Percentiles rank a stretch among this genome's conserved stretches.
Evolutionary conservation across 1,140 invertebrate species (phyloP).

Genomic region (Anastatus disparis): DNA sequence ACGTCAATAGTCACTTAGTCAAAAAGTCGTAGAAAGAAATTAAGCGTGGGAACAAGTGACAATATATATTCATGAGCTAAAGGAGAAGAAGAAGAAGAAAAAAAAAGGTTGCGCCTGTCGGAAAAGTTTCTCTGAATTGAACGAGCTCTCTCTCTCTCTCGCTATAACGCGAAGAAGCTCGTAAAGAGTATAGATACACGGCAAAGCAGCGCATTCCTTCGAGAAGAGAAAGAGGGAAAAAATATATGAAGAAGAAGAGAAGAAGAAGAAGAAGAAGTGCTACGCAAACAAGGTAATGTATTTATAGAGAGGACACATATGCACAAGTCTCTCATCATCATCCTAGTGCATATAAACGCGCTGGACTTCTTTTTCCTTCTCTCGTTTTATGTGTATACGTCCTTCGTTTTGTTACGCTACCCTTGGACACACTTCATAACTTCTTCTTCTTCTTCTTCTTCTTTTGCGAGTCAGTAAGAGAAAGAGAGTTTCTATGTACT

Average conservation of each 20-base stretch:
- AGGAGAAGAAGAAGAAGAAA: neutral
- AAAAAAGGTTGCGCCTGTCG: constrained; percentile 12
- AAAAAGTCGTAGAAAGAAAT: no score
- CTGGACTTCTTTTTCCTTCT: neutral
- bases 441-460: no score
- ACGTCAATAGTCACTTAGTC: no score
- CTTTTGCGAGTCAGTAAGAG: no score
- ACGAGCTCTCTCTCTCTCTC: neutral
- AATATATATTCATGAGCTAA: no score
- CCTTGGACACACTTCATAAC: no score
- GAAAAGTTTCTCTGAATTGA: constrained; percentile 35
- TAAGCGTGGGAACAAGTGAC: no score
- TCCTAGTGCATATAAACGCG: neutral
- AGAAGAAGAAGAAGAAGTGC: no score
- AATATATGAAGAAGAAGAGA: no score
- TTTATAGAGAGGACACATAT: constrained; percentile 64
- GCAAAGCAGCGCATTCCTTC: no score
- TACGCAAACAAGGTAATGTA: constrained; percentile 66
- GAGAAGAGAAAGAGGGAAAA: constrained; percentile 23
- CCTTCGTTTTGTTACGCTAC: neutral
- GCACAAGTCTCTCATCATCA: constrained; percentile 13
- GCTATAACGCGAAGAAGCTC: constrained; percentile 2
- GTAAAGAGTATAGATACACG: constrained; percentile 2
- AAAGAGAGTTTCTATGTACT: no score
- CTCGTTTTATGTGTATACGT: constrained; percentile 1